Conservation (phyloP, 2,797 vertebrate species). For the Oreonectes daqikongensis region DNA sequence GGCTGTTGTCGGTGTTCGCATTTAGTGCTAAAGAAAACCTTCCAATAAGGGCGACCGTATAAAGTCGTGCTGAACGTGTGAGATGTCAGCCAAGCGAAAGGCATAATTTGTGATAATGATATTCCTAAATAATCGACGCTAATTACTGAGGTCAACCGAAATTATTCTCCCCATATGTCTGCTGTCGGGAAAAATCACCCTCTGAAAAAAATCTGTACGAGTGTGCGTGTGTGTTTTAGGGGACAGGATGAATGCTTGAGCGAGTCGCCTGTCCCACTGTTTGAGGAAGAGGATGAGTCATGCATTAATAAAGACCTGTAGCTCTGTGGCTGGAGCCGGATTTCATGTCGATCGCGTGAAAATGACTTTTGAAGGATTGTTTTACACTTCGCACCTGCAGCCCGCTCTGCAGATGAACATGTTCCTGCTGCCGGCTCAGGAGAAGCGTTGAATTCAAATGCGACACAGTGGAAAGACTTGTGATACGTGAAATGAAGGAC, state of each 20-base stretch:
- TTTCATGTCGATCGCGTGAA: constrained; percentile 37
- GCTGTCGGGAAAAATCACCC: constrained; percentile 47
- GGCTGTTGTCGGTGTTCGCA: background rate
- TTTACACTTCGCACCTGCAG: constrained; percentile 33
- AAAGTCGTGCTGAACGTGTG: constrained; percentile 28
- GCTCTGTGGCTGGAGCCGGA: constrained; percentile 33
- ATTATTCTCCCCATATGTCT: constrained; percentile 71
- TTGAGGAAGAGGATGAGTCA: constrained; percentile 49
- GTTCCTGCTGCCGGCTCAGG: constrained; percentile 5
- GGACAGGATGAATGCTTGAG: constrained; percentile 8
- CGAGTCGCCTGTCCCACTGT: constrained; percentile 43
- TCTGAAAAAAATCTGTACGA: constrained; percentile 42
- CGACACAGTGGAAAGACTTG: background rate
- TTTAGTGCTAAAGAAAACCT: background rate
- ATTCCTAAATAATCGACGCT: constrained; percentile 61
- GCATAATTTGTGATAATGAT: constrained; percentile 56
- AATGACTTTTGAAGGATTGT: constrained; percentile 38
- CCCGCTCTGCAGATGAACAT: constrained; percentile 8
- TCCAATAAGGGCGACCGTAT: background rate
- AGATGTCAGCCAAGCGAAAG: constrained; percentile 37
- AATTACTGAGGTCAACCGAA: constrained; percentile 70
- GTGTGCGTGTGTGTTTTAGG: constrained; percentile 22
- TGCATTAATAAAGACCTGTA: constrained; percentile 36
- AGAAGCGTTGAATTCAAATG: background rate
- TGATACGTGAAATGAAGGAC: background rate